Evolutionary conservation across 2,113 vertebrate species (phyloP), one percentile per base, ranked within the genome.

Genomic region (Anolis carolinensis): DNA sequence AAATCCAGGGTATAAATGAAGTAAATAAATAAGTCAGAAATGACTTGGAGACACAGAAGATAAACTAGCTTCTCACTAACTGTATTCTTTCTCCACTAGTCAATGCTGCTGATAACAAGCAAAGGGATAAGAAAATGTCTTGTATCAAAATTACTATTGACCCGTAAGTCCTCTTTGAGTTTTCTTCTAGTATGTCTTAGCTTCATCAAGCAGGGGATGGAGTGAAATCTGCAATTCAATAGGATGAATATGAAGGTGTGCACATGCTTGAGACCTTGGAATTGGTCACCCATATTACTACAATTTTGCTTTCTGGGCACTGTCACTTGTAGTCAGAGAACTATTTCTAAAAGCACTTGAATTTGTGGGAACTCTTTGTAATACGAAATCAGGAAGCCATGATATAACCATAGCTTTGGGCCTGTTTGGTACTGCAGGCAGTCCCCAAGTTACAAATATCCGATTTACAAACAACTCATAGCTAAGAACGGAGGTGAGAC

Each of bases 61-160:
- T 44, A 44, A 44, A 44, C 39, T 44, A 44, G 39, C 39, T 13
- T 34, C 21, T 73, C 44, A 59, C 86, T n/a, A 7, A 30, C 2
- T 23, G 8, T 73, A 7, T 84, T 85, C 88, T 82, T 75, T 92
- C 52, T 87, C 36, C 4, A 90, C 67, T 87, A 99, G 99, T 99
- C 83, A 99, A 99, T 93, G 98, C 98, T 20, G 97, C 98, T 30
- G 99, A 99, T 95, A 99, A 99, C 93, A 99, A 99, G 94, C 99
- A 99, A 94, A 97, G 99, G 84, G 99, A 99, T 80, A 97, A 97
- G 39, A 97, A 50, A 92, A 99, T 99, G 99, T 97, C 97, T 5
- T 98, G 97, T 94, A 99, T 99, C 92, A 98, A 98, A 94, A 90
- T 99, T 89, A 97, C 94, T 71, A 97, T 99, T 88, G 98, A 99